Evolutionary conservation across 2,797 vertebrate species (phyloP).

Genomic region (Arrhamphus sclerolepis): DNA sequence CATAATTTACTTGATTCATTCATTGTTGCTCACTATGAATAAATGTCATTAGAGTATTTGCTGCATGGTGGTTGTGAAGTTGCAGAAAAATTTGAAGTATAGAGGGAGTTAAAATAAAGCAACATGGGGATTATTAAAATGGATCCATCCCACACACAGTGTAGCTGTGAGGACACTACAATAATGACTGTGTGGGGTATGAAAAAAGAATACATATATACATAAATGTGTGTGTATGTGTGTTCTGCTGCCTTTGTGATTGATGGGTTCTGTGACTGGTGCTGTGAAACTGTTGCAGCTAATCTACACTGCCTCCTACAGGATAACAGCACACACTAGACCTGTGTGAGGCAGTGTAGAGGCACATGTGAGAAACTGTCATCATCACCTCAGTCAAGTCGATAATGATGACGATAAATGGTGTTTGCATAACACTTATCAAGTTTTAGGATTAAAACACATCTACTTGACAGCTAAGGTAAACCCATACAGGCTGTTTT

Average conservation of each 20-base stretch:
- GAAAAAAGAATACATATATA: constrained; percentile 21
- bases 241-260: constrained; percentile 44
- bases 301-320: constrained; percentile 75
- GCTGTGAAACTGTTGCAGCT: constrained; percentile 51
- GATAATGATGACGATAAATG: constrained; percentile 50
- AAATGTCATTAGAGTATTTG: constrained; percentile 62
- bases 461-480: constrained; percentile 14
- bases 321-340: constrained; percentile 54
- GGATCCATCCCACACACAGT: constrained; percentile 54
- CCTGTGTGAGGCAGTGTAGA: too few species aligned
- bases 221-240: constrained; percentile 25
- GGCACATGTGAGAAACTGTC: constrained; percentile 36
- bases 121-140: constrained; percentile 56
- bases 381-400: constrained; percentile 30
- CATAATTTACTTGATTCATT: constrained; percentile 70
- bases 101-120: constrained; percentile 49
- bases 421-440: constrained; percentile 36
- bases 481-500: constrained; percentile 6
- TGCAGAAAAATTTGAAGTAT: constrained; percentile 58
- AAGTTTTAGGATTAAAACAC: constrained; percentile 20
- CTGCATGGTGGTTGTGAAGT: constrained; percentile 43
- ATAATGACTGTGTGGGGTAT: constrained; percentile 37
- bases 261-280: constrained; percentile 58
- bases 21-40: constrained; percentile 64
- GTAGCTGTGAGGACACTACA: constrained; percentile 30